Evolutionary conservation across 1,140 invertebrate species (phyloP).

Genomic region (Helicoverpa zea): DNA sequence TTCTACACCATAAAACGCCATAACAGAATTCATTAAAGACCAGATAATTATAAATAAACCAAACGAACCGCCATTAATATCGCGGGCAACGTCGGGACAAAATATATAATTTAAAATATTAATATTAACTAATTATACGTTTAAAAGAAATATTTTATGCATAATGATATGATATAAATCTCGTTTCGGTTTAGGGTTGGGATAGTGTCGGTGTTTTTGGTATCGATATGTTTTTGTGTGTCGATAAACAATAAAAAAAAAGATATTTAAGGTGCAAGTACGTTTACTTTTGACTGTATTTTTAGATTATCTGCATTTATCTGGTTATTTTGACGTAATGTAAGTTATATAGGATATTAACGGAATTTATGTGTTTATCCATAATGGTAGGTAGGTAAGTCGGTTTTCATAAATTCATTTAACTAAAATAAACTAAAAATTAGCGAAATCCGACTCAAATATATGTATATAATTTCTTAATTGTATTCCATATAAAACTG

Average conservation of each 20-base stretch:
- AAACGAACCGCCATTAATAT: conserved; percentile 62
- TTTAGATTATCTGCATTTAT: too few relatives aligned
- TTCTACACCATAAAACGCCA: neutral
- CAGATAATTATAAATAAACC: conserved; percentile 46
- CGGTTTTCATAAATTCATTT: too few relatives aligned
- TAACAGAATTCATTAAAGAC: conserved; percentile 42
- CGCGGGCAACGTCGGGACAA: conserved; percentile 46
- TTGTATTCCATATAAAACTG: too few relatives aligned
- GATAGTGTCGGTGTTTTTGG: conserved; percentile 67
- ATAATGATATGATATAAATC: conserved; percentile 86
- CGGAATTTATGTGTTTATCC: too few relatives aligned
- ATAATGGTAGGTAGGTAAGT: too few relatives aligned
- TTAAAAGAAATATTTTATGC: conserved; percentile 86
- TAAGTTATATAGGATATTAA: too few relatives aligned
- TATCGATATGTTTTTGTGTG: conserved; percentile 56
- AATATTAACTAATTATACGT: conserved; percentile 85
- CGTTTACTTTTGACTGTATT: too few relatives aligned
- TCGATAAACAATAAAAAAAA: neutral
- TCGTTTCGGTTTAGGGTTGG: conserved; percentile 66
- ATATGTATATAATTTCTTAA: too few relatives aligned
- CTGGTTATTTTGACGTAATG: too few relatives aligned
- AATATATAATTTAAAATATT: conserved; percentile 84
- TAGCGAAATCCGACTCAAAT: too few relatives aligned
- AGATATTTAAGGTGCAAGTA: too few relatives aligned
- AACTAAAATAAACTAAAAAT: too few relatives aligned